phyloP scores from a whole-genome alignment of 2,113 vertebrate species.

The Crotalus horridus region DNA sequence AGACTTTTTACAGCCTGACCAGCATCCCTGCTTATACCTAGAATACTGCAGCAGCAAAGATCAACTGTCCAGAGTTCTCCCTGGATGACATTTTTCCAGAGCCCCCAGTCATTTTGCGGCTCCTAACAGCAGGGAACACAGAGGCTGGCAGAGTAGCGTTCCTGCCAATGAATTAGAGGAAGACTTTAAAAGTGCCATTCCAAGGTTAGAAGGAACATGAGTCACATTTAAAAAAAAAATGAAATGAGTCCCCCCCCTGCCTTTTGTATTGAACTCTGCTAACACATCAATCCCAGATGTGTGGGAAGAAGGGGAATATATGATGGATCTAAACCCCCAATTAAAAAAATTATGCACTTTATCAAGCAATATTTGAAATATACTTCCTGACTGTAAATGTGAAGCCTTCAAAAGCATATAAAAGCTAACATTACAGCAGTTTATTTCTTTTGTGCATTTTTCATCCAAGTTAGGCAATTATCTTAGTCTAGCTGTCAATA shows the following conservation, averaged over 20 bases:
- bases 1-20: neutral
- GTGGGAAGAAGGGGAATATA: neutral
- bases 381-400: neutral
- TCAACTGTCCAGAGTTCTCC: neutral
- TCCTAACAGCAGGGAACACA: neutral
- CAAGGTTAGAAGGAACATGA: neutral
- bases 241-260: neutral
- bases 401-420: neutral
- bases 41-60: neutral
- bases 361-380: neutral
- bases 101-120: neutral
- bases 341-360: neutral
- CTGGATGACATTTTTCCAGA: neutral
- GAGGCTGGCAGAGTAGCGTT: neutral
- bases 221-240: neutral
- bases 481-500: neutral
- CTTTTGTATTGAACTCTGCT: neutral
- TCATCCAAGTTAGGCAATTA: neutral
- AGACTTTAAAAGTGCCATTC: neutral
- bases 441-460: neutral
- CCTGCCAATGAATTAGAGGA: neutral
- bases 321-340: neutral
- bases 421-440: neutral
- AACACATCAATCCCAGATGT: neutral
- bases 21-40: neutral